A percentile compares a stretch with the other conserved stretches of the same genome.
These are phyloP conservation scores for Dascyllus trimaculatus DNA, from an alignment of 2,113 vertebrate species.

Conservation along the genomic window DNA sequence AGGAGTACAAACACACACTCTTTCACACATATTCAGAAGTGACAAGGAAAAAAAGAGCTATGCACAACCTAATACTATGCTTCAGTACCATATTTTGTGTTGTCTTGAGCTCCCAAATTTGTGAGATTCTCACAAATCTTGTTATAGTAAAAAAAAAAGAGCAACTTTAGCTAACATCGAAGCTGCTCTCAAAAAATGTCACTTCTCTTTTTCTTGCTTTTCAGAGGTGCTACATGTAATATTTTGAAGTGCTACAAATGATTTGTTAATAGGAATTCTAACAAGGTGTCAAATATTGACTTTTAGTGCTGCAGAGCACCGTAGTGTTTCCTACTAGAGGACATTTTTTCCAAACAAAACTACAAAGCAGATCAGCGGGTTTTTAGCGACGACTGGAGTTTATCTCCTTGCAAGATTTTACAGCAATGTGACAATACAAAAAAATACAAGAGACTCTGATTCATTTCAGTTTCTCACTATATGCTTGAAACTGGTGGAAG, in stretches of 20 bases:
- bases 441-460: conserved; percentile 30
- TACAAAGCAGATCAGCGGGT: background rate
- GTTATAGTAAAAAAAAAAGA: background rate
- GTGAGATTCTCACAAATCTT: background rate
- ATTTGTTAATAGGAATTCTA: background rate
- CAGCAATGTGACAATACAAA: conserved; percentile 30
- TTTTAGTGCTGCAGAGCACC: background rate
- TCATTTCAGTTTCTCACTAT: conserved; percentile 25
- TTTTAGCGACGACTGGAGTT: background rate
- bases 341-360: background rate
- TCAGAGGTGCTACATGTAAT: conserved; percentile 27
- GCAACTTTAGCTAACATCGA: background rate
- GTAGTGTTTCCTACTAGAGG: background rate
- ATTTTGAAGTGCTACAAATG: conserved; percentile 16
- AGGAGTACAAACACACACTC: background rate
- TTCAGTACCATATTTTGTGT: conserved; percentile 72
- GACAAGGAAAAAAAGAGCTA: conserved; percentile 36
- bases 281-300: background rate
- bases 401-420: background rate
- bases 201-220: background rate
- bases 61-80: conserved; percentile 56
- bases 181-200: background rate
- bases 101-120: conserved; percentile 91
- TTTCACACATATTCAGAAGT: background rate
- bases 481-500: conserved; percentile 64